Evolutionary conservation across 2,113 vertebrate genomes (phyloP), one percentile per base, ranked within the genome.

Genomic region (Elgaria multicarinata): DNA sequence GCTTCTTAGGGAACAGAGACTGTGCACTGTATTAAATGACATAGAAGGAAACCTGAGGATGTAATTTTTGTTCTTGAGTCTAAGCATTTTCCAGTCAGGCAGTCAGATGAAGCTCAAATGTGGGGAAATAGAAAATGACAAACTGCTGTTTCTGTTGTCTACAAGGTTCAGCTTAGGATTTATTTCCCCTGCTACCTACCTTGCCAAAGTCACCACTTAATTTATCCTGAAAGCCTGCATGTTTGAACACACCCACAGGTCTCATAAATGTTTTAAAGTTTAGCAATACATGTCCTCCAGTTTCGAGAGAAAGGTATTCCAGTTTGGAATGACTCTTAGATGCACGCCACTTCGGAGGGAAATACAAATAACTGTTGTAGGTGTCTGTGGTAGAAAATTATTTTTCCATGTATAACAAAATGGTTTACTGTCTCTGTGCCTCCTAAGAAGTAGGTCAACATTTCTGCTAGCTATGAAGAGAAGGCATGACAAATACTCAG

Each of bases 381-480:
- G 24, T 82, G 88, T 39, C 91, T 79, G 64, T 55, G 58, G 64
- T 92, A 31, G 24, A 83, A 92, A 93, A 92, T 82, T 2, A 80
- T 87, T 85, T 93, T 87, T 89, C 87, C 89, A 86, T 50, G 39
- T 44, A 75, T 76, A 92, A 93, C 90, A 92, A 92, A 93, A 84
- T 84, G 91, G 86, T 72, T 88, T 93, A 86, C 92, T 95, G 87
- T 89, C 67, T 95, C 83, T 0, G 0, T 78, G 72, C 80, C 89
- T 81, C 26, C 87, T 81, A 92, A 94, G 93, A 96, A 95, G 91
- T 89, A 95, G 93, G 95, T 95, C 94, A 96, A 94, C 91, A 87
- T 81, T 93, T 89, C 72, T 93, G 55, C 85, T 26, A 83, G 90
- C 87, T 93, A 66, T 91, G 86, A 92, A 92, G 92, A 91, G 86